Evolutionary conservation across 2,113 vertebrate genomes (phyloP), one percentile per base, ranked within the genome.

Genomic region (Ptilorrhoa leucosticta): DNA sequence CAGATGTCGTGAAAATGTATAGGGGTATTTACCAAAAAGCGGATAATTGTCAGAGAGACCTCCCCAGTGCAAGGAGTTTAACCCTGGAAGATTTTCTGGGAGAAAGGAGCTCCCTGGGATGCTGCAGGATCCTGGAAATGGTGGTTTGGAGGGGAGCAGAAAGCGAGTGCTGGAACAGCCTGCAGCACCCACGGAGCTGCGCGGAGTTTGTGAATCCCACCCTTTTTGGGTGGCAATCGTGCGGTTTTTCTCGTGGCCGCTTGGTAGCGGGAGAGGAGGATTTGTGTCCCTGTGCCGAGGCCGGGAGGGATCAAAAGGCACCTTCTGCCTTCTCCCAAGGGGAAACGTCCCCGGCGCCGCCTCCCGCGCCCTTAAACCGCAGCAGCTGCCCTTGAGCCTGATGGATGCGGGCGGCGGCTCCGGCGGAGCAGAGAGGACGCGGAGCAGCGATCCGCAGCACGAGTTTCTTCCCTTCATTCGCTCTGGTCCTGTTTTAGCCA

Each of bases 171-270:
- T 1, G 16, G 39, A 5, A 1, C 5, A 11, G 33, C 4, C 75
- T 8, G 60, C 50, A 7, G 54, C 35, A 4, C 13, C 23, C 56
- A 0, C 0, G 4, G 78, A 37, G 3, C 31, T 8, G 53, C 15
- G 8, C 47, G 35, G 33, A 37, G 20, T 21, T 40, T 1, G 12
- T 0, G 15, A 13, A 1, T 13, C 54, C 28, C 50, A 0, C 40
- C 33, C 1, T 0, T 23, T 23, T 7, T 4, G 69, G 51, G 79
- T 2, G 31, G 39, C 42, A 35, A 8, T 5, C 0, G 3, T 0
- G 11, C 4, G 0, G 4, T 15, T 88, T 33, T 2, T 3, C 37
- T 70, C 6, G 8, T 28, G 16, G 42, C 24, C 7, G 0, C 23
- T 37, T 12, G 51, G 22, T 2, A 33, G 42, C 0, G 1, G 19